Evolutionary conservation across 2,113 vertebrate genomes (phyloP).

Genomic region (Lonchura striata): DNA sequence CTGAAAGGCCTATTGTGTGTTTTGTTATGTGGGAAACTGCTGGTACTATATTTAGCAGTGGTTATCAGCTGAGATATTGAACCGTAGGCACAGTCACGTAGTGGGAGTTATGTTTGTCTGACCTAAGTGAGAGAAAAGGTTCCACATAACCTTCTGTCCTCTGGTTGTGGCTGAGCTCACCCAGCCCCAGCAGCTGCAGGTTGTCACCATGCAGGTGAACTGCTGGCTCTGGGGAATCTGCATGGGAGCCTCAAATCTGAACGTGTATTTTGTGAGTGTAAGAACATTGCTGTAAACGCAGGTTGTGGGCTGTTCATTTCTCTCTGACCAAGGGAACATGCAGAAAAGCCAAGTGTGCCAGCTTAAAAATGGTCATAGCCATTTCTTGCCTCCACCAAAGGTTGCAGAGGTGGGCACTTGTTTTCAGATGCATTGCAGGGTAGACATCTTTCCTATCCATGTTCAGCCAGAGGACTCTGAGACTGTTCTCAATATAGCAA

Average conservation of each 20-base stretch:
- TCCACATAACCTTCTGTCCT: neutral
- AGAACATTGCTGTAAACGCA: neutral
- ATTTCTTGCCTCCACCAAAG: neutral
- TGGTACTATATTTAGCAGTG: neutral
- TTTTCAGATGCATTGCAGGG: neutral
- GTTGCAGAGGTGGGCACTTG: neutral
- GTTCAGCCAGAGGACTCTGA: neutral
- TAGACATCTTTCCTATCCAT: neutral
- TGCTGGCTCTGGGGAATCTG: neutral
- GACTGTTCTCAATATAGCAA: neutral
- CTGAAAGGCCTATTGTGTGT: neutral
- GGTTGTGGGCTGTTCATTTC: neutral
- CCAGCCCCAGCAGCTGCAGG: neutral
- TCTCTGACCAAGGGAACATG: neutral
- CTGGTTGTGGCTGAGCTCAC: neutral
- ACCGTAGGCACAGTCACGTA: neutral
- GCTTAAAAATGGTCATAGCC: neutral
- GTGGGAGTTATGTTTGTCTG: neutral
- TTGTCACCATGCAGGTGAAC: neutral
- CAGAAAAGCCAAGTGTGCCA: neutral
- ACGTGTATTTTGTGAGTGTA: rapidly evolving
- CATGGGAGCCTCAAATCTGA: neutral
- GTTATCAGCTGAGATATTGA: neutral
- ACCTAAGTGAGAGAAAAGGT: neutral
- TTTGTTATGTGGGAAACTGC: neutral